These are phyloP conservation scores for Pelodytes ibericus DNA, from an alignment of 2,797 vertebrate species.

Conservation along the genomic window DNA sequence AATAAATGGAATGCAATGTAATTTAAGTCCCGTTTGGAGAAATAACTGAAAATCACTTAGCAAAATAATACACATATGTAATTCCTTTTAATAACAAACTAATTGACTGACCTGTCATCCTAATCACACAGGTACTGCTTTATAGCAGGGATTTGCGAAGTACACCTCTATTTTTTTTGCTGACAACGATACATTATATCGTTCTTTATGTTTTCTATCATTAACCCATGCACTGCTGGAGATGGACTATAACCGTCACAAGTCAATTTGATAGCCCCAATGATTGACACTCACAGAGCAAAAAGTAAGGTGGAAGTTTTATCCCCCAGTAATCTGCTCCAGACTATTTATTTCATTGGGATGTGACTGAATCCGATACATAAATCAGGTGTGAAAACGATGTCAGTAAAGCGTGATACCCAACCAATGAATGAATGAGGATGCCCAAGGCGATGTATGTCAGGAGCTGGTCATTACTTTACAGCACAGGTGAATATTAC, in stretches of 20 bases:
- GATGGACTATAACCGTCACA: neutral
- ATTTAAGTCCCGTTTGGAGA: constrained; percentile 36
- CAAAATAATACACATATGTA: too few species aligned
- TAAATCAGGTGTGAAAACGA: constrained; percentile 12
- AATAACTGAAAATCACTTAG: too few species aligned
- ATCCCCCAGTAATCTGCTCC: neutral
- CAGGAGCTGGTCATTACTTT: fast-evolving
- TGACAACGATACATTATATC: neutral
- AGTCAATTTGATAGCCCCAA: neutral
- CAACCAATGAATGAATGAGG: constrained; percentile 25
- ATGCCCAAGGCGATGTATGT: fast-evolving
- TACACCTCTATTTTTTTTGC: neutral
- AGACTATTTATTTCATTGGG: constrained; percentile 12
- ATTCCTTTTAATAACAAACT: constrained; percentile 26
- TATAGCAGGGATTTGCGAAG: neutral
- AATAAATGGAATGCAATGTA: constrained; percentile 10
- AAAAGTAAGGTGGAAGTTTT: neutral
- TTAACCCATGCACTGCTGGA: neutral
- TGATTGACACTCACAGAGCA: neutral
- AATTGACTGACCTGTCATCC: constrained; percentile 6
- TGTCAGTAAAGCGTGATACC: constrained; percentile 19
- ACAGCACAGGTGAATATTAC: too few species aligned
- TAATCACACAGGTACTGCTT: constrained; percentile 1
- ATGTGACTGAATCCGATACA: constrained; percentile 19
- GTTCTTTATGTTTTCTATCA: neutral